Base-by-base conservation (phyloP, 2,888 invertebrate species). In the Chouioia cunea region DNA sequence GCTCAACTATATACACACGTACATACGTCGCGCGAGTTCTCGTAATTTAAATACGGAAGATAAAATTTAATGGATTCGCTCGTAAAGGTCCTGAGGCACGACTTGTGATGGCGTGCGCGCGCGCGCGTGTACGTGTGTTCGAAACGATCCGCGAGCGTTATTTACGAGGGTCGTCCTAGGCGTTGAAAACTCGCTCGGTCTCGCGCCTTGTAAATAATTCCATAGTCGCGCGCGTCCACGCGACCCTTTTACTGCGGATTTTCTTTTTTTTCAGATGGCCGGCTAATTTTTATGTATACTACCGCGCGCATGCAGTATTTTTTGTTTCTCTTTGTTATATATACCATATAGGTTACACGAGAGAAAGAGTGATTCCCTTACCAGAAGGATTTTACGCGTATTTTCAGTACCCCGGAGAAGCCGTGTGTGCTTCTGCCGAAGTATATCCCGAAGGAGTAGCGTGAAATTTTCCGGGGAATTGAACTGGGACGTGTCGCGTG, bases 1-100 rank as follows among this genome's bases (percentile, higher is more conserved):
- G 36, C 10, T 36, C 36, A 36, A 36, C 4, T 27, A n/a, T 52
- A 16, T 18, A 18, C 43, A 50, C 66, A 67, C 60, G 20, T 15
- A 22, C 52, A 58, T 36, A 52, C 52, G 60, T 60, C 63, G 54
- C 64, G 50, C 54, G 20, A 47, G 57, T 16, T 23, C 67, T 70
- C 65, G 71, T 71, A 71, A 74, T 74, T 74, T 74, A 74, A 74
- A 74, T 74, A 65, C 69, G 65, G 63, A 68, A 69, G 71, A 74
- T 74, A 71, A 74, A 74, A 74, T 74, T 74, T 71, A 71, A 74
- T 74, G 71, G 71, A 71, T 71, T 60, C 65, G 57, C 65, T 71
- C 73, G 71, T 74, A 74, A 74, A 74, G 68, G 16, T 27, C 36
- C 36, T 36, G 36, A 12, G 12, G 36, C 36, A 36, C 6, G 10